Conservation (phyloP, 1,140 invertebrate species). For the Mamestra configurata region DNA sequence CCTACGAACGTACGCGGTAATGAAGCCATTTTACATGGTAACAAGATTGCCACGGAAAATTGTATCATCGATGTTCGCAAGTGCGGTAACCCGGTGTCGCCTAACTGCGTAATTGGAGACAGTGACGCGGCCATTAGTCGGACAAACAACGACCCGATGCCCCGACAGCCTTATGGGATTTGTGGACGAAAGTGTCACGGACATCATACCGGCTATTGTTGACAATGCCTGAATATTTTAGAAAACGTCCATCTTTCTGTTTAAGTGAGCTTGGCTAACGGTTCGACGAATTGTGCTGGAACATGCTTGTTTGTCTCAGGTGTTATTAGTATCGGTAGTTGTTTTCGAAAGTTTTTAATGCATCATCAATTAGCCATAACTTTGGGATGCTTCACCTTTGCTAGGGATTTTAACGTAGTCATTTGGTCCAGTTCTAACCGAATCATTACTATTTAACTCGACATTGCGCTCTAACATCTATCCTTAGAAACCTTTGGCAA, state of each 20-base stretch:
- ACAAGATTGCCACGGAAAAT: slow-evolving; percentile 20
- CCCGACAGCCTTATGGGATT: slow-evolving; percentile 42
- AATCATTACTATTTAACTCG: too few species aligned
- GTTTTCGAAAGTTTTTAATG: neutral
- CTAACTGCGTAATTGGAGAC: slow-evolving; percentile 42
- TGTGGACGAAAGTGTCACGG: slow-evolving; percentile 39
- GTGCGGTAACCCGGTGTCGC: slow-evolving; percentile 21
- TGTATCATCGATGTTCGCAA: slow-evolving; percentile 24
- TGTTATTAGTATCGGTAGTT: neutral
- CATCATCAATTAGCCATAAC: neutral
- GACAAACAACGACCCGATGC: slow-evolving; percentile 42
- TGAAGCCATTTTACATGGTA: slow-evolving; percentile 5
- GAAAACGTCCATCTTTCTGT: slow-evolving; percentile 1
- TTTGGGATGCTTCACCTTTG: neutral
- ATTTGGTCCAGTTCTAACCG: neutral
- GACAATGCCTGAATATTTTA: slow-evolving; percentile 15
- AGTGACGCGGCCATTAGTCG: slow-evolving; percentile 24
- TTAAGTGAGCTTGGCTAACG: slow-evolving; percentile 15
- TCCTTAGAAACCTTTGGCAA: too few species aligned
- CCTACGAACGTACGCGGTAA: slow-evolving; percentile 15
- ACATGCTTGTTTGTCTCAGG: slow-evolving; percentile 17
- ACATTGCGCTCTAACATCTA: too few species aligned
- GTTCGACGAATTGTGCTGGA: slow-evolving; percentile 2
- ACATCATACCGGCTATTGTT: slow-evolving; percentile 13
- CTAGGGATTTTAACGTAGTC: neutral